phyloP scores from a whole-genome alignment of 1,140 invertebrate genomes.

The Plectrocnemia conspersa region DNA sequence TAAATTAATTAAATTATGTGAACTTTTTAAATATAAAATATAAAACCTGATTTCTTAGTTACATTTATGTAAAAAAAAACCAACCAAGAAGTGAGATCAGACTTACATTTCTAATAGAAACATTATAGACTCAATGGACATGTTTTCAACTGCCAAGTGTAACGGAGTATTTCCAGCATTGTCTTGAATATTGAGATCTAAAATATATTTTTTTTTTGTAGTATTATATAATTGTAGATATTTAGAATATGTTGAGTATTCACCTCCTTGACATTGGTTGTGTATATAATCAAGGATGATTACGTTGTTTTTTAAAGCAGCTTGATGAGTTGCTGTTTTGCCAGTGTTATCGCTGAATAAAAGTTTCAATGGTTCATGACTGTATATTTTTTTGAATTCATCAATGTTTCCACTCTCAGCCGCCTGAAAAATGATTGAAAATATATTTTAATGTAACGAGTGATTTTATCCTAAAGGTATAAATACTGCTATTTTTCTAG shows the following conservation, averaged over 20 bases:
- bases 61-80: too few species aligned
- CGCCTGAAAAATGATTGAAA: slow-evolving; percentile 56
- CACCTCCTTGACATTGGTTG: slow-evolving; percentile 4
- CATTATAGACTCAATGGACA: slow-evolving; percentile 64
- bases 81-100: slow-evolving; percentile 13
- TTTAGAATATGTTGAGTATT: background rate
- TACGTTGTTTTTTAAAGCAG: slow-evolving; percentile 62
- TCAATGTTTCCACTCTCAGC: slow-evolving; percentile 77
- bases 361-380: slow-evolving; percentile 63
- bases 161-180: slow-evolving; percentile 75
- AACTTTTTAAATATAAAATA: too few species aligned
- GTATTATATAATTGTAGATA: background rate
- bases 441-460: too few species aligned
- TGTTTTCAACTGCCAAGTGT: slow-evolving; percentile 72
- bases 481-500: too few species aligned
- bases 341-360: slow-evolving; percentile 65
- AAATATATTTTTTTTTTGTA: slow-evolving; percentile 34
- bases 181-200: slow-evolving; percentile 73
- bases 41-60: too few species aligned
- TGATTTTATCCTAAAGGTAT: too few species aligned
- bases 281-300: background rate
- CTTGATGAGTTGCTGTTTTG: slow-evolving; percentile 70
- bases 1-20: too few species aligned
- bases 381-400: slow-evolving; percentile 68
- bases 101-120: slow-evolving; percentile 69